Percentiles rank a stretch among this genome's conserved stretches.
These are phyloP conservation scores for Hucho hucho DNA, from an alignment of 2,113 vertebrate genomes.

Conservation along the genomic window DNA sequence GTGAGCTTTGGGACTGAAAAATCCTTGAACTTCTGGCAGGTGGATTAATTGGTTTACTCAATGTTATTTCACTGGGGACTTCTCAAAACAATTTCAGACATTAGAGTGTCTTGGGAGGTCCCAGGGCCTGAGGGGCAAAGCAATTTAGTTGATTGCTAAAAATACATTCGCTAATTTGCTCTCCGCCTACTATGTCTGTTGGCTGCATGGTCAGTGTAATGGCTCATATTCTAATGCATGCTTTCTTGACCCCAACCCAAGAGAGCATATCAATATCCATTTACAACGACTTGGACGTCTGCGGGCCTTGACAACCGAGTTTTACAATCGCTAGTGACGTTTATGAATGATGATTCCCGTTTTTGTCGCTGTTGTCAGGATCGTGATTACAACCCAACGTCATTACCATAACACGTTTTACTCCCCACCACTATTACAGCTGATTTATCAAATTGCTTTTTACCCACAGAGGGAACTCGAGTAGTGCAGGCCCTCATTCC, in stretches of 20 bases:
- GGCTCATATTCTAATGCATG: conserved; percentile 1
- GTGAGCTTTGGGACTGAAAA: conserved; percentile 53
- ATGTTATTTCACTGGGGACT: conserved; percentile 69
- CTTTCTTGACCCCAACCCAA: neutral
- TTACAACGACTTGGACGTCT: neutral
- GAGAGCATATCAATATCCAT: neutral
- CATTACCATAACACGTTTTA: conserved; percentile 46
- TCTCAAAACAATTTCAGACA: conserved; percentile 68
- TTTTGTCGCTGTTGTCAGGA: conserved; percentile 43
- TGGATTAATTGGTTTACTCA: conserved; percentile 74
- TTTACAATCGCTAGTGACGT: conserved; percentile 30
- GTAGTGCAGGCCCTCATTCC: conserved; percentile 46
- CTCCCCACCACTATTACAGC: conserved; percentile 36
- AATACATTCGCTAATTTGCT: conserved; percentile 66
- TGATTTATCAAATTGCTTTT: conserved; percentile 61
- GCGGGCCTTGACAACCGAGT: conserved; percentile 9
- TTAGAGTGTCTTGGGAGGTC: conserved; percentile 60
- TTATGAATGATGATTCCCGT: conserved; percentile 45
- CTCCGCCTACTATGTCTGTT: conserved; percentile 18
- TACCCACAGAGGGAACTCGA: conserved; percentile 29
- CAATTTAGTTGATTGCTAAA: conserved; percentile 72
- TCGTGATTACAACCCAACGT: conserved; percentile 42
- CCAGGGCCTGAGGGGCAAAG: conserved; percentile 58
- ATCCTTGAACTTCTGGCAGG: conserved; percentile 62
- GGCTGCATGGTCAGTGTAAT: neutral